Conservation (phyloP, 23 tunicate species). For the Halocynthia roretzi region DNA sequence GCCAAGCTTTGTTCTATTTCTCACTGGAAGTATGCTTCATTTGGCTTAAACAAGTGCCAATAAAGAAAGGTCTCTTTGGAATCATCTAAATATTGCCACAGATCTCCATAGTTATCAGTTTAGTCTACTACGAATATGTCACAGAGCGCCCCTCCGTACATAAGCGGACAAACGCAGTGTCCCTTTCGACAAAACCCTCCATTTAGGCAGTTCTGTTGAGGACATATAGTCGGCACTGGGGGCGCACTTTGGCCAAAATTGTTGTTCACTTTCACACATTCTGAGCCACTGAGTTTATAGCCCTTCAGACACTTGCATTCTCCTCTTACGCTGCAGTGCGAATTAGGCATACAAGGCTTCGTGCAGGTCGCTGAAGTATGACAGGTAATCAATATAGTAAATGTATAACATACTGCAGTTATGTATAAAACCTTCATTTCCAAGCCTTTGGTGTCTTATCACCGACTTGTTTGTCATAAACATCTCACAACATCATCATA, state of each 20-base stretch:
- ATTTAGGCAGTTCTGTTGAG: conserved; percentile 31
- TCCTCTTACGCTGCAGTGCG: conserved; percentile 51
- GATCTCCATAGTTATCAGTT: too few relatives aligned
- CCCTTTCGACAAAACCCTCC: conserved; percentile 59
- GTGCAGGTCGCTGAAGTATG: conserved; percentile 27
- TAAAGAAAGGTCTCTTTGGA: too few relatives aligned
- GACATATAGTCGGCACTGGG: not conserved
- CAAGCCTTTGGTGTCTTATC: too few relatives aligned
- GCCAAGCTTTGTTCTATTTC: too few relatives aligned
- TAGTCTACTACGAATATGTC: not conserved
- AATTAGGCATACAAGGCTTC: conserved; percentile 37
- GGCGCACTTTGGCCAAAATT: not conserved
- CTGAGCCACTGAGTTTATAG: conserved; percentile 23
- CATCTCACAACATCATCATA: too few relatives aligned
- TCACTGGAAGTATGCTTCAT: too few relatives aligned
- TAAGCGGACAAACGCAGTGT: conserved; percentile 34
- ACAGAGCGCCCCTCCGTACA: conserved; percentile 17
- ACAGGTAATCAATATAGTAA: not conserved
- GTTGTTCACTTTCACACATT: conserved; percentile 6
- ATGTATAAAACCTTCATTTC: too few relatives aligned
- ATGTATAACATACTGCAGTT: too few relatives aligned
- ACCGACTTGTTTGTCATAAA: too few relatives aligned
- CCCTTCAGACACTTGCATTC: conserved; percentile 54
- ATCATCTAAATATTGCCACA: too few relatives aligned
- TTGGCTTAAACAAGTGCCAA: too few relatives aligned